Conservation (phyloP, 2,888 invertebrate genomes). For the Lasioglossum malachurum region DNA sequence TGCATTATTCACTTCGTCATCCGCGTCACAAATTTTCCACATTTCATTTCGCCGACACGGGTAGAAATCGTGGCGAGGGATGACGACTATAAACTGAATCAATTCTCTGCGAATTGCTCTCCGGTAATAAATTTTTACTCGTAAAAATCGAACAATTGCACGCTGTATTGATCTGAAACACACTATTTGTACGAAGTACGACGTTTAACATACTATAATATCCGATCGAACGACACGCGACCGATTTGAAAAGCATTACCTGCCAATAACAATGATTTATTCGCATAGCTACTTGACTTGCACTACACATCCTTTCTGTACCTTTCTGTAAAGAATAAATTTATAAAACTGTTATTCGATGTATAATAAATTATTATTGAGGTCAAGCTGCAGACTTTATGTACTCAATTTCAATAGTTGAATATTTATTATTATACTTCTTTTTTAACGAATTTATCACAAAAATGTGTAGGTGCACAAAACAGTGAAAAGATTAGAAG, state of each 20-base stretch:
- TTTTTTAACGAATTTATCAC: too few relatives aligned
- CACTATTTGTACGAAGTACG: not conserved
- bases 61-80: not conserved
- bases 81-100: not conserved
- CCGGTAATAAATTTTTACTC: conserved; percentile 6
- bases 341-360: not conserved
- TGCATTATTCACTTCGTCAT: not conserved
- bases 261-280: not conserved
- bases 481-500: too few relatives aligned
- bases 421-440: not conserved
- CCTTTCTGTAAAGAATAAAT: not conserved
- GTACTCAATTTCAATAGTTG: not conserved
- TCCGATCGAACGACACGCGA: not conserved
- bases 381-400: not conserved
- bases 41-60: not conserved
- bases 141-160: not conserved
- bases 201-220: conserved; percentile 1
- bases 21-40: not conserved
- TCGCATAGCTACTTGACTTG: not conserved
- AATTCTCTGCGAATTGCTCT: not conserved
- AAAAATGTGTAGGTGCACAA: too few relatives aligned
- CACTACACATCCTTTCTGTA: not conserved
- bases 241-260: not conserved
- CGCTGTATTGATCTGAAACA: not conserved
- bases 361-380: not conserved